Evolutionary conservation across 2,888 invertebrate genomes (phyloP), one percentile per base, ranked within the genome.

Genomic region (Aphrophora alni): DNA sequence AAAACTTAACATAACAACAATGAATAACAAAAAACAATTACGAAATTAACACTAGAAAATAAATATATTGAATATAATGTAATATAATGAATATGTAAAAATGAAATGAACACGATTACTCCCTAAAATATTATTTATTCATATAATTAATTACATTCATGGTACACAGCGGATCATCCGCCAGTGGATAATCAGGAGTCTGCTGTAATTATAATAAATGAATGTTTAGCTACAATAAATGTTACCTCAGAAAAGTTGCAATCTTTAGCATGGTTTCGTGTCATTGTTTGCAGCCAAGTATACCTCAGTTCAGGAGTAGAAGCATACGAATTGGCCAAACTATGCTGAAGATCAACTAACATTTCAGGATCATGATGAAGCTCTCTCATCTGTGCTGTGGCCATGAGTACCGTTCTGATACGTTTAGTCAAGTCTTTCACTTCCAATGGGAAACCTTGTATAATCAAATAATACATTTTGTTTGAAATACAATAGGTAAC

Each of bases 211-310:
- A n/a, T 33, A n/a, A 72, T 10, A 73, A 27, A 73, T 4, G n/a
- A n/a, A n/a, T n/a, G n/a, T n/a, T n/a, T n/a, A n/a, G n/a, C n/a
- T n/a, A n/a, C n/a, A n/a, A n/a, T n/a, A n/a, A n/a, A n/a, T n/a
- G n/a, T 83, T 87, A 96, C 96, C 92, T 98, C 98, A 2, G 98
- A 97, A 86, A 93, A 93, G 89, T 98, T 95, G 38, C 92, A 93
- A 86, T 95, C 93, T 82, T 94, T 90, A 8, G 93, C 92, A 87
- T 98, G 97, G 88, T 96, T 95, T 86, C 93, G 92, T 17, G 98
- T 96, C 92, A 98, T 95, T 0, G 96, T 96, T 85, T 97, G 95
- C n/a, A 98, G 92, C 98, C 98, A 98, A 0, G 98, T 98, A 88
- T 97, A 96, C 0, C 98, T 90, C 81, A 98, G 90, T 86, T 98